Evolutionary conservation across 2,888 invertebrate species (phyloP).

Genomic region (Drosophila nigricruria): DNA sequence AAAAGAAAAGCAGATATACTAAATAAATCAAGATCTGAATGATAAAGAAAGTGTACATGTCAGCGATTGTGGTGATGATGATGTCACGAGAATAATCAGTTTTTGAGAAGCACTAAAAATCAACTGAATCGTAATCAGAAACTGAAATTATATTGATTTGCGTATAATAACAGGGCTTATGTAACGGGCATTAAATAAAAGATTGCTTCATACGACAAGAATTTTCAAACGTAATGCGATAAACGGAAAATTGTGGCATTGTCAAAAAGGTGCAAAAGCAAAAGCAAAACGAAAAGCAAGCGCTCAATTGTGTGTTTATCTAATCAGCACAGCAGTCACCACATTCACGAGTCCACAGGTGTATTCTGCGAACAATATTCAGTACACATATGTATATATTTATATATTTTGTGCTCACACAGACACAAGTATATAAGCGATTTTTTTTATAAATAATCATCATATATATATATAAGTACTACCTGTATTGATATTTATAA

Average conservation of each 20-base stretch:
- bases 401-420: constrained; percentile 2
- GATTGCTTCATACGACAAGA: constrained; percentile 71
- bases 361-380: constrained; percentile 15
- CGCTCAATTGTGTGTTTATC: constrained; percentile 58
- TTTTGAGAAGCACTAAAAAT: constrained; percentile 11
- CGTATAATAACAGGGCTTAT: constrained; percentile 49
- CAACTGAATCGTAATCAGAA: constrained; percentile 41
- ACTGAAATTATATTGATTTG: constrained; percentile 43
- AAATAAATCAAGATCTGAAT: constrained; percentile 60
- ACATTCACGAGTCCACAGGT: constrained; percentile 41
- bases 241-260: constrained; percentile 50
- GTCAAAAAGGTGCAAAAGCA: constrained; percentile 57
- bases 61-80: constrained; percentile 49
- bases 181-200: constrained; percentile 57
- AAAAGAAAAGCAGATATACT: constrained; percentile 10
- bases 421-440: not conserved
- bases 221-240: constrained; percentile 63
- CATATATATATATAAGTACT: constrained; percentile 3
- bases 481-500: not conserved
- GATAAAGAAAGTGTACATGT: constrained; percentile 41
- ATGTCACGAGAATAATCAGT: constrained; percentile 60
- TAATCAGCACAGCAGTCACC: constrained; percentile 53
- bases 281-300: constrained; percentile 49
- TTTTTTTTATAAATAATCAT: constrained; percentile 4
- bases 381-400: not conserved